phyloP scores from a whole-genome alignment of 92 coral and sea anemone genomes.

The Phenganax stokvisi region DNA sequence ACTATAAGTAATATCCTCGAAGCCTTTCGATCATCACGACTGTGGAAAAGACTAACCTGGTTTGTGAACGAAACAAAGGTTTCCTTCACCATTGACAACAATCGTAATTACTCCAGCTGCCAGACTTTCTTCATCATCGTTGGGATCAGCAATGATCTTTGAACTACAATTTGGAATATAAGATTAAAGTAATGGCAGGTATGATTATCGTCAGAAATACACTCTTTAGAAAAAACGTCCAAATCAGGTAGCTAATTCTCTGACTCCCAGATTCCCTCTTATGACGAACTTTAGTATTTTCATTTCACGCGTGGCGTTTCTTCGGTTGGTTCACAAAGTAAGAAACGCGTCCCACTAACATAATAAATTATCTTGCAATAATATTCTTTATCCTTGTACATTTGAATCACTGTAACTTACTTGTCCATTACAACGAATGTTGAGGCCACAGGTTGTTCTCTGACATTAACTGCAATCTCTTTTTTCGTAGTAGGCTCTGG shows the following conservation, averaged over 20 bases:
- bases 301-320: background rate
- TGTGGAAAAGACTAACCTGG: constrained; percentile 57
- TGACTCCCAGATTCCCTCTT: background rate
- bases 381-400: background rate
- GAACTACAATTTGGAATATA: constrained; percentile 43
- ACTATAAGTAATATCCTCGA: too few relatives aligned
- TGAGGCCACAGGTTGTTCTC: constrained; percentile 70
- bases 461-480: constrained; percentile 50
- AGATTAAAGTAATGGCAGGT: too few relatives aligned
- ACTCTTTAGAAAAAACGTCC: too few relatives aligned
- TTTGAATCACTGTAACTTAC: constrained; percentile 51
- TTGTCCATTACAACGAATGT: constrained; percentile 87
- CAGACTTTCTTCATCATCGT: constrained; percentile 82
- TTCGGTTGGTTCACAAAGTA: too few relatives aligned
- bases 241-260: too few relatives aligned
- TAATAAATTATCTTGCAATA: background rate
- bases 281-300: background rate
- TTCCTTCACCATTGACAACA: constrained; percentile 72
- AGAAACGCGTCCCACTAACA: background rate
- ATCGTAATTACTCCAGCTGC: constrained; percentile 74
- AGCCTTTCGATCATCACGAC: too few relatives aligned
- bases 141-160: constrained; percentile 74
- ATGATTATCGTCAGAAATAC: too few relatives aligned
- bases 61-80: constrained; percentile 84
- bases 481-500: constrained; percentile 69